These are phyloP conservation scores for Andrena marginata DNA, from an alignment of 2,888 invertebrate species.

Conservation along the genomic window DNA sequence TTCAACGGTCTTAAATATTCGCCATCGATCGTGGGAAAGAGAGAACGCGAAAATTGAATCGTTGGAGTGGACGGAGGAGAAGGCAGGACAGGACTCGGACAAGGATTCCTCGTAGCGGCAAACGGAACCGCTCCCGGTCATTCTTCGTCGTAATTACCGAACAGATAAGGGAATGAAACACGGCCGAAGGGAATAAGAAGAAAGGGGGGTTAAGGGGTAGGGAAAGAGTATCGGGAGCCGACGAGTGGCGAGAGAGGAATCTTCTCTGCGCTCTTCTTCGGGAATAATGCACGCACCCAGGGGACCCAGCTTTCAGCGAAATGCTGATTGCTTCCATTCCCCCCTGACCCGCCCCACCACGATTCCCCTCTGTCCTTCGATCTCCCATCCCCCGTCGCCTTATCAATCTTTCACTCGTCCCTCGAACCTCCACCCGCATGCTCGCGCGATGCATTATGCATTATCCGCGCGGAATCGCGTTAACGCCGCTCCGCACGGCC, in stretches of 20 bases:
- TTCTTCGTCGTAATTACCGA: constrained; percentile 77
- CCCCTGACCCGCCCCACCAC: constrained; percentile 47
- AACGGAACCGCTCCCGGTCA: constrained; percentile 72
- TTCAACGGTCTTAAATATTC: no score
- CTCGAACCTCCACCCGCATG: constrained; percentile 18
- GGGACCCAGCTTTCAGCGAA: constrained; percentile 78
- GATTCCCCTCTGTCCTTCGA: constrained; percentile 57
- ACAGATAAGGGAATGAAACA: constrained; percentile 65
- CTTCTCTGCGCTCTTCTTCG: constrained; percentile 68
- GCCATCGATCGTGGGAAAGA: not conserved
- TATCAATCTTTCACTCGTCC: constrained; percentile 69
- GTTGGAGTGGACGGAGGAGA: constrained; percentile 11
- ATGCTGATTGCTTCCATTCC: constrained; percentile 80
- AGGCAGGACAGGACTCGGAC: constrained; percentile 71
- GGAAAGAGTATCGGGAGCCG: constrained; percentile 42
- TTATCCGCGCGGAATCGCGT: constrained; percentile 1
- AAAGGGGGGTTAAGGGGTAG: constrained; percentile 42
- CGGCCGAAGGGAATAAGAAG: constrained; percentile 48
- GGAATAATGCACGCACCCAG: constrained; percentile 73
- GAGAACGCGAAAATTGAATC: not conserved
- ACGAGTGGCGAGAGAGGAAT: constrained; percentile 69
- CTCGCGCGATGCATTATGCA: constrained; percentile 9
- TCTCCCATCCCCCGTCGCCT: not conserved
- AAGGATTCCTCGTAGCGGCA: constrained; percentile 79
- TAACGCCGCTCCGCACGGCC: not conserved